Evolutionary conservation across 2,888 invertebrate genomes (phyloP).

Genomic region (Polydrusus cervinus): DNA sequence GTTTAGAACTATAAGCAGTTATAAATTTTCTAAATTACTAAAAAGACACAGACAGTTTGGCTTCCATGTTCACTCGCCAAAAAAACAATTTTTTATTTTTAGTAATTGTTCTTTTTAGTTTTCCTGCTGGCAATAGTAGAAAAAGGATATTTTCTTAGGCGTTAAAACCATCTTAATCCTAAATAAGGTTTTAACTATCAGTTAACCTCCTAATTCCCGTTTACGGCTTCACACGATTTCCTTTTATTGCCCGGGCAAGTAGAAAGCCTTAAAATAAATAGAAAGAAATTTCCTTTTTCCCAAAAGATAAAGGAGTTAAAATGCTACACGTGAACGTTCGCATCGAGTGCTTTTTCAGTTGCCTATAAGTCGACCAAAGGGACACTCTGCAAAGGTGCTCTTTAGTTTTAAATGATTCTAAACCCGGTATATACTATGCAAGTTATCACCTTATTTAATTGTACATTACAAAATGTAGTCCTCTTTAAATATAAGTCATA

Average conservation of each 20-base stretch:
- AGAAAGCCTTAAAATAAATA: not conserved
- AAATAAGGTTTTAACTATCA: slow-evolving; percentile 1
- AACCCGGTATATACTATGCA: too few relatives aligned
- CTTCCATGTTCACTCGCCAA: too few relatives aligned
- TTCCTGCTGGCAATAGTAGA: too few relatives aligned
- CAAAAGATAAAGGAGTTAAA: not conserved
- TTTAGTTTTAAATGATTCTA: not conserved
- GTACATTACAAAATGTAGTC: too few relatives aligned
- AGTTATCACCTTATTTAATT: too few relatives aligned
- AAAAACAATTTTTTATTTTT: too few relatives aligned
- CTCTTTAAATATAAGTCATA: too few relatives aligned
- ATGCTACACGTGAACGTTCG: not conserved
- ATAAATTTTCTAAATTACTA: not conserved
- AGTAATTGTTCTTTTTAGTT: too few relatives aligned
- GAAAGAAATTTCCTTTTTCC: not conserved
- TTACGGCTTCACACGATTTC: slow-evolving; percentile 7
- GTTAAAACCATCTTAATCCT: not conserved
- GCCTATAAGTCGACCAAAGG: not conserved
- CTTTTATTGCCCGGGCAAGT: slow-evolving; percentile 7
- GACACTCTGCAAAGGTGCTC: not conserved
- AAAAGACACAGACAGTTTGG: not conserved
- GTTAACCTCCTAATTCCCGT: not conserved
- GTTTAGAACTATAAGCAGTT: not conserved
- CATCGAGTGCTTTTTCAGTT: not conserved
- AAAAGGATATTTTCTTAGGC: not conserved